Conservation (phyloP, 2,888 invertebrate species). For the Bombylius discolor region DNA sequence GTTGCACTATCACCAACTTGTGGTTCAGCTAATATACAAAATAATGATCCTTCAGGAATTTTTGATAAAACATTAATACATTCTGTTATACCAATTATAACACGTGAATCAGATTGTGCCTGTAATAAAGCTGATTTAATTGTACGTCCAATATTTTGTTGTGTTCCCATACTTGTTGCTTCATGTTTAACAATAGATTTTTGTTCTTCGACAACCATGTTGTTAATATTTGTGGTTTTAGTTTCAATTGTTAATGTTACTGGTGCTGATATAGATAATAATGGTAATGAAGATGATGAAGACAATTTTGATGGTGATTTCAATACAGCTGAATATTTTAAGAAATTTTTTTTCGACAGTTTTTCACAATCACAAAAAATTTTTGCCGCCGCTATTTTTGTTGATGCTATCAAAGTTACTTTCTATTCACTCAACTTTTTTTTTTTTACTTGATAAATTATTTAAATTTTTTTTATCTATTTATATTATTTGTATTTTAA, state of each 20-base stretch:
- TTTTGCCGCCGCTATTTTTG: no score
- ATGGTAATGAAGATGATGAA: constrained; percentile 5
- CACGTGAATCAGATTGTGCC: constrained; percentile 32
- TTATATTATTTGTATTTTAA: no score
- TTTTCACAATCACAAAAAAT: neutral
- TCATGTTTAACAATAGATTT: neutral
- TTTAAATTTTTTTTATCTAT: no score
- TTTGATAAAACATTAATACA: constrained; percentile 33
- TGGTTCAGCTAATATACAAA: constrained; percentile 56
- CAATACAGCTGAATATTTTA: constrained; percentile 10
- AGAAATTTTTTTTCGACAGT: constrained; percentile 16
- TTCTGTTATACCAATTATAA: constrained; percentile 33
- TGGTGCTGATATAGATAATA: neutral
- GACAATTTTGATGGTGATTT: neutral
- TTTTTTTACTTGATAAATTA: no score
- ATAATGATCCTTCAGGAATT: constrained; percentile 45
- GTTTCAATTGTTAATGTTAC: no score
- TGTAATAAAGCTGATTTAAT: constrained; percentile 29
- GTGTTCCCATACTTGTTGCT: constrained; percentile 20
- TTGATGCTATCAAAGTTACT: no score
- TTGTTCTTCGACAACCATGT: constrained; percentile 17
- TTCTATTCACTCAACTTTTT: no score
- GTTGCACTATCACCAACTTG: constrained; percentile 58
- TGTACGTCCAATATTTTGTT: constrained; percentile 28
- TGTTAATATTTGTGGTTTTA: neutral